Evolutionary conservation across 2,113 vertebrate genomes (phyloP), one percentile per base, ranked within the genome.

Genomic region (Semicossyphus pulcher): DNA sequence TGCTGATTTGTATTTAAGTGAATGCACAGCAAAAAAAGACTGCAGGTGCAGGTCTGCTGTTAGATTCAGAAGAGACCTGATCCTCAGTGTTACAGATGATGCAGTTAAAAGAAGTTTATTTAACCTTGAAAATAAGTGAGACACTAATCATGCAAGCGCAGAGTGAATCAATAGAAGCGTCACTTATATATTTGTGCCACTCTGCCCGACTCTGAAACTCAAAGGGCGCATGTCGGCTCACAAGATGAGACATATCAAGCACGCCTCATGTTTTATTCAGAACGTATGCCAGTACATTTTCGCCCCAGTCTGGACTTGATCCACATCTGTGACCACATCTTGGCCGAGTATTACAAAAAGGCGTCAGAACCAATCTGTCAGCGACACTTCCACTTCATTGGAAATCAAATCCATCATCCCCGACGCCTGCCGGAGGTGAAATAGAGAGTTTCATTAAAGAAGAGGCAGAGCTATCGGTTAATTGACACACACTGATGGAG

Each of bases 181-280:
- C 51, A 2, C 26, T 73, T 49, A 82, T 56, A 77, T 36, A 28
- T 68, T 44, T 66, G 61, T 51, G 41, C 63, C 76, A 36, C 78
- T 23, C 31, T 8, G 21, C 42, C 10, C 10, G 23, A 48, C 32
- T 36, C 41, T 9, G 72, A 54, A 70, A 25, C 51, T 49, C 12
- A 58, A 37, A 52, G 70, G 32, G 23, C 2, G 1, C 56, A 32
- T 51, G 59, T 57, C 48, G 6, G 20, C 59, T 63, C 36, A 67
- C 58, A 25, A 67, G 81, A 78, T 72, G 18, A 83, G 56, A 76
- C 63, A 48, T 63, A 71, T 66, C 73, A 70, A 78, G 49, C 16
- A 1, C 3, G 14, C 37, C 59, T 83, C 82, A 83, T 85, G 70
- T 81, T 85, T 89, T 73, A 85, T 85, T 83, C 78, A 80, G 5